Evolutionary conservation across 2,797 vertebrate genomes (phyloP).

Genomic region (Pipistrellus pipistrellus): DNA sequence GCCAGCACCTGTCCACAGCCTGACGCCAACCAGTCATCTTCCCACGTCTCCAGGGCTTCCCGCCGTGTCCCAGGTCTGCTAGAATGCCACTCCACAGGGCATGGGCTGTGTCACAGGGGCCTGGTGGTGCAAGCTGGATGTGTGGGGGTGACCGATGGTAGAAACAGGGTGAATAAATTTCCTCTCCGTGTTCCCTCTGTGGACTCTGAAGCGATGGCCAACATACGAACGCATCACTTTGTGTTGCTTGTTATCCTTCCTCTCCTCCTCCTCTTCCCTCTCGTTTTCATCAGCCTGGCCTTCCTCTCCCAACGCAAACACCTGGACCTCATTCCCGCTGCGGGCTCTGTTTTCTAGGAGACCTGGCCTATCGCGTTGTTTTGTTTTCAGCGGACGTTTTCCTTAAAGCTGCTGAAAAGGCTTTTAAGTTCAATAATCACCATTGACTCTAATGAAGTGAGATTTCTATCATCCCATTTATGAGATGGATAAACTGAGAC

Average conservation of each 20-base stretch:
- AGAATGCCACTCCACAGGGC: not conserved
- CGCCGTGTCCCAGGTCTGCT: not conserved
- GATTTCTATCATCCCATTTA: not conserved
- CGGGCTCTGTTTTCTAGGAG: conserved; percentile 40
- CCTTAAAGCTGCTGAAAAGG: conserved; percentile 4
- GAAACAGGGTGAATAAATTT: not conserved
- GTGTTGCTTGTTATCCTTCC: not conserved
- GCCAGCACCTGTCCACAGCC: not conserved
- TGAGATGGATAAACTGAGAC: conserved; percentile 34
- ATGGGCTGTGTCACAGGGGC: not conserved
- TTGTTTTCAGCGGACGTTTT: conserved; percentile 54
- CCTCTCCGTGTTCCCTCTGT: not conserved
- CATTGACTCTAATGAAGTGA: conserved; percentile 27
- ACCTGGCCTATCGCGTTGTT: not conserved
- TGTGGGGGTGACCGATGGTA: not conserved
- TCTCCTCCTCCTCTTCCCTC: not conserved
- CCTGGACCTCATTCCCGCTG: not conserved
- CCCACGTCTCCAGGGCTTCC: not conserved
- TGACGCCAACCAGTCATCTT: not conserved
- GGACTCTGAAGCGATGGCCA: not conserved
- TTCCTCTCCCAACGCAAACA: not conserved
- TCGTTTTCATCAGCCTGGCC: not conserved
- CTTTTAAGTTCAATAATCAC: conserved; percentile 1
- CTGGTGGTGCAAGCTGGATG: not conserved
- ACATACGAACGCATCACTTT: not conserved